Base-by-base conservation (phyloP, 2,113 vertebrate species). In the Zapornia atra region DNA sequence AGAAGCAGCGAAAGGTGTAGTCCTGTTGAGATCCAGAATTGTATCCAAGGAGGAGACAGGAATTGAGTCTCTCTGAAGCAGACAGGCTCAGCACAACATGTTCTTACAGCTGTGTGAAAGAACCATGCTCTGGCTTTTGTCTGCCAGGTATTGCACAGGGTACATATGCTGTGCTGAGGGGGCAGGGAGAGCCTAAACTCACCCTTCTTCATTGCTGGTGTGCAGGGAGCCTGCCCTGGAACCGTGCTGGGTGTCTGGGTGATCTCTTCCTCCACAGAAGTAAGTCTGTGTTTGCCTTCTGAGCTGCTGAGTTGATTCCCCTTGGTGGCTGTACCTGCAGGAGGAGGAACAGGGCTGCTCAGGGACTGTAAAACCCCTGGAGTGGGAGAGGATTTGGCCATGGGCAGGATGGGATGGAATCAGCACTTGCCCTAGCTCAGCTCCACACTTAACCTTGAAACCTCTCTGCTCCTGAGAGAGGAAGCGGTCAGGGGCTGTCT, bases 291-390 rank as follows among this genome's bases (percentile, higher is more conserved):
- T 31, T 40, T 77, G 34, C 50, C 17, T 50, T 42, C 42, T 10
- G 31, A 63, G 8, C 40, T 22, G 29, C 64, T 7, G 57, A 50
- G 34, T 36, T 29, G 21, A 14, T 15, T 70, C 50, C 64, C 40
- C 1, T 0, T 8, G 40, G 59, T 0, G 3, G n/a, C 56, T 0
- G 4, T 44, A n/a, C n/a, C 51, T 51, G 66, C 36, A 51, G 36
- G 3, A 79, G 28, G 51, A 59, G 26, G 51, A 40, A 18, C 0
- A 0, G 60, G 63, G 10, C 46, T 40, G 38, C 71, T 54, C 4
- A 8, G 26, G 6, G 29, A 29, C 40, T 38, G 18, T 54, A 60
- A 73, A 86, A 60, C 24, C 44, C 38, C 53, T 18, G 44, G 66
- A 72, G 51, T 3, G 6, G 44, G 29, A 46, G 60, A 53, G 29